Conservation (phyloP, 2,888 invertebrate species). For the Caenorhabditis doughertyi region DNA sequence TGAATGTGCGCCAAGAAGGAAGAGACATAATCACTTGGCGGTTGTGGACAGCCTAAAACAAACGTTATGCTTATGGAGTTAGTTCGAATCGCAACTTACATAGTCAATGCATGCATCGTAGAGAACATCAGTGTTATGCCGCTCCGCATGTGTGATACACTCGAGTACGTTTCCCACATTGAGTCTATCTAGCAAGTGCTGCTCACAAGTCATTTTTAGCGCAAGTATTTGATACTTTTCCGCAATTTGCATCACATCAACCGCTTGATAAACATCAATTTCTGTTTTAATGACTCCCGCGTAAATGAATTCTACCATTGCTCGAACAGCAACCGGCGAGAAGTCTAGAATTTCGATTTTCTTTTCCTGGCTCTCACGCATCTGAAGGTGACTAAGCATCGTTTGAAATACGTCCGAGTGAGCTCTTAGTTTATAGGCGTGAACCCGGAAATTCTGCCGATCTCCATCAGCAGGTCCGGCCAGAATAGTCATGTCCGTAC, state of each 20-base stretch:
- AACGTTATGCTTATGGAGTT: neutral
- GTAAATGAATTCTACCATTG: slow-evolving; percentile 79
- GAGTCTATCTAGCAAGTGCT: slow-evolving; percentile 68
- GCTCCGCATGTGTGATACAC: slow-evolving; percentile 78
- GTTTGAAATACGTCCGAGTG: slow-evolving; percentile 82
- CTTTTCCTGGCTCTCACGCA: slow-evolving; percentile 63
- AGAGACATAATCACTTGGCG: slow-evolving; percentile 69
- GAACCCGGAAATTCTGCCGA: slow-evolving; percentile 74
- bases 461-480: slow-evolving; percentile 65
- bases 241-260: slow-evolving; percentile 80
- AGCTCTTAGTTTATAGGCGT: slow-evolving; percentile 80
- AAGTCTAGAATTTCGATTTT: slow-evolving; percentile 74
- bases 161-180: slow-evolving; percentile 75
- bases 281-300: slow-evolving; percentile 68
- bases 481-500: slow-evolving; percentile 77
- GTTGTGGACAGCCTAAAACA: slow-evolving; percentile 59
- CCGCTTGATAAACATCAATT: slow-evolving; percentile 58
- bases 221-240: slow-evolving; percentile 82
- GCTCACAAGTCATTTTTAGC: slow-evolving; percentile 80
- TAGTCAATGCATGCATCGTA: slow-evolving; percentile 76
- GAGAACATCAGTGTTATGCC: slow-evolving; percentile 76
- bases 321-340: slow-evolving; percentile 72
- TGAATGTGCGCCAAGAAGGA: slow-evolving; percentile 90
- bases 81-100: slow-evolving; percentile 53
- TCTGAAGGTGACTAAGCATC: slow-evolving; percentile 78